phyloP scores from a whole-genome alignment of 1,140 invertebrate genomes.

The Bombyx mandarina region DNA sequence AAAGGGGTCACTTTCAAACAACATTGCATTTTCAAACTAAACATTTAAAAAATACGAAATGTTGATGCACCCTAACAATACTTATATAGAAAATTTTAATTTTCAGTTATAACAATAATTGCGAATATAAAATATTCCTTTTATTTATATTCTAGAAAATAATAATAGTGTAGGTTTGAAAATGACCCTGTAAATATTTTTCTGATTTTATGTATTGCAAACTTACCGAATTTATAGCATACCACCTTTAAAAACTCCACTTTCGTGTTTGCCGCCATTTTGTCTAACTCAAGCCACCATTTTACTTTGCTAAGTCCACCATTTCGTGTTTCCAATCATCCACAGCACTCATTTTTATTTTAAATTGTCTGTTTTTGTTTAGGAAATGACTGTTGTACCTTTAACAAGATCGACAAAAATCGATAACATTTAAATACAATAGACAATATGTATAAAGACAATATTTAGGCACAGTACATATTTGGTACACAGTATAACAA shows the following conservation, averaged over 20 bases:
- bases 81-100: too few species aligned
- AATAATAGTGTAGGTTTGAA: too few species aligned
- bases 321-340: not conserved
- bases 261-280: too few species aligned
- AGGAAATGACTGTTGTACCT: slow-evolving; percentile 32
- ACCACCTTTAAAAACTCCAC: slow-evolving; percentile 1
- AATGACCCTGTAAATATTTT: too few species aligned
- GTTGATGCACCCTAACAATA: too few species aligned
- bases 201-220: not conserved
- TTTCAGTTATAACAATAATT: too few species aligned
- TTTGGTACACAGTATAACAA: slow-evolving; percentile 12
- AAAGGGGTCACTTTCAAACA: too few species aligned
- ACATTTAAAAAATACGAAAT: too few species aligned
- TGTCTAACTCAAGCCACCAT: not conserved
- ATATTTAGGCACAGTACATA: not conserved
- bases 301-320: slow-evolving; percentile 1
- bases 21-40: too few species aligned
- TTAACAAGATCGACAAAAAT: slow-evolving; percentile 59
- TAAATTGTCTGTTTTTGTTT: slow-evolving; percentile 9
- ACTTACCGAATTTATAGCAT: slow-evolving; percentile 3
- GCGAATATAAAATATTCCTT: too few species aligned
- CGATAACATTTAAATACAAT: slow-evolving; percentile 7
- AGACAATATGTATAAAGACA: not conserved
- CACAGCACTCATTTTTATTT: not conserved
- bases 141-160: too few species aligned